Conservation (phyloP, 2,113 vertebrate genomes). For the Brachyhypopomus occidentalis region DNA sequence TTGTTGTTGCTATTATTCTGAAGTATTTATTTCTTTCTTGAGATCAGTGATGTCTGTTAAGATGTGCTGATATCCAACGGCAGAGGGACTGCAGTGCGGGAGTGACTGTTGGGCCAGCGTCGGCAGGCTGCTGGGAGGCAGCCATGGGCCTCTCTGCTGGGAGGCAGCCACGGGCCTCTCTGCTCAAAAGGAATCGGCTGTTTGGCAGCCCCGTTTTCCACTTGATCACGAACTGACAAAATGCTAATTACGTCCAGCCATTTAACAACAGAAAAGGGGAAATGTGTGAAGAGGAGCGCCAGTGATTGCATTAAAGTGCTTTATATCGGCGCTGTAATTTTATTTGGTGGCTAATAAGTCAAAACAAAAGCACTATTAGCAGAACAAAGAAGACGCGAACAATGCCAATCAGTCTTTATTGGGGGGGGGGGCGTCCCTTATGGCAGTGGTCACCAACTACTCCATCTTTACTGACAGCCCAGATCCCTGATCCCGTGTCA, state of each 20-base stretch:
- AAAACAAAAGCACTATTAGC: slow-evolving; percentile 40
- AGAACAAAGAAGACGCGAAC: slow-evolving; percentile 44
- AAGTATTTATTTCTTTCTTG: neutral
- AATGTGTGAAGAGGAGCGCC: slow-evolving; percentile 27
- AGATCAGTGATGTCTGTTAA: slow-evolving; percentile 20
- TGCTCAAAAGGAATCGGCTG: slow-evolving; percentile 49
- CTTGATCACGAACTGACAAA: slow-evolving; percentile 56
- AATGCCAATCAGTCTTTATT: slow-evolving; percentile 38
- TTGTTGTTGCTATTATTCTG: neutral
- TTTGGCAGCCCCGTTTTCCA: slow-evolving; percentile 57
- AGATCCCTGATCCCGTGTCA: too few species aligned
- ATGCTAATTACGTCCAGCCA: slow-evolving; percentile 56
- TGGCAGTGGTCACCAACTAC: too few species aligned
- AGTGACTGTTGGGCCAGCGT: slow-evolving; percentile 23
- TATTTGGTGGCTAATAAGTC: slow-evolving; percentile 49
- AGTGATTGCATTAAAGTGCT: slow-evolving; percentile 46
- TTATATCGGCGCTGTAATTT: slow-evolving; percentile 41
- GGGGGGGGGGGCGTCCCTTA: neutral
- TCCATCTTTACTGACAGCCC: too few species aligned
- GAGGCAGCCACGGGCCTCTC: slow-evolving; percentile 44
- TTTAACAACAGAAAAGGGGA: slow-evolving; percentile 51
- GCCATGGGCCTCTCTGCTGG: slow-evolving; percentile 44
- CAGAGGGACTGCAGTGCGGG: slow-evolving; percentile 26
- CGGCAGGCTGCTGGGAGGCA: slow-evolving; percentile 39
- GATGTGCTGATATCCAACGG: neutral